phyloP scores from a whole-genome alignment of 1,140 invertebrate genomes.

The Drosophila sulfurigaster region DNA sequence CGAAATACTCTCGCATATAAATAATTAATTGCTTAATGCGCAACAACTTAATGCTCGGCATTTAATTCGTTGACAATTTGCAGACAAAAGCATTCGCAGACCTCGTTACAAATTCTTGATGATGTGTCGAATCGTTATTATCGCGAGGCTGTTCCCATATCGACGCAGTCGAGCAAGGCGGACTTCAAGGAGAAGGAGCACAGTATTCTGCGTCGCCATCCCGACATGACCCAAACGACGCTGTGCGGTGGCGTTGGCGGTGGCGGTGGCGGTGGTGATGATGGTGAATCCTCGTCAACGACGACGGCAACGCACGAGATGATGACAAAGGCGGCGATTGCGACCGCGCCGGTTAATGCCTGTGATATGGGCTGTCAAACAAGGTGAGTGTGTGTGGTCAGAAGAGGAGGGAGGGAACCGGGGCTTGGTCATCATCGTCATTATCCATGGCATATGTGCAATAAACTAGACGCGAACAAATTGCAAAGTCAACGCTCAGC shows the following conservation, averaged over 20 bases:
- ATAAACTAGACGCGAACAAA: slow-evolving; percentile 67
- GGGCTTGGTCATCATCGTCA: slow-evolving; percentile 10
- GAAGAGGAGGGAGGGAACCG: not conserved
- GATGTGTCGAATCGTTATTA: slow-evolving; percentile 82
- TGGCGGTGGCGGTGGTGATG: slow-evolving; percentile 56
- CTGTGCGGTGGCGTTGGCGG: slow-evolving; percentile 63
- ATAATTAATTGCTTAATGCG: not conserved
- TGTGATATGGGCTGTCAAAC: slow-evolving; percentile 85
- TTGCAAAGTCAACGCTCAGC: slow-evolving; percentile 69
- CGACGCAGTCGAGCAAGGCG: slow-evolving; percentile 65
- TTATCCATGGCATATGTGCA: slow-evolving; percentile 38
- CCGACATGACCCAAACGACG: slow-evolving; percentile 74
- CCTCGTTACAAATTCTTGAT: slow-evolving; percentile 82
- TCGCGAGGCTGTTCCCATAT: slow-evolving; percentile 75
- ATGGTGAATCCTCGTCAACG: slow-evolving; percentile 68
- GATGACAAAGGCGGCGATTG: slow-evolving; percentile 64
- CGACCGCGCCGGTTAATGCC: slow-evolving; percentile 67
- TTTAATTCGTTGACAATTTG: not conserved
- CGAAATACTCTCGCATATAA: not conserved
- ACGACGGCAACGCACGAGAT: slow-evolving; percentile 74
- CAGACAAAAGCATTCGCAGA: slow-evolving; percentile 82
- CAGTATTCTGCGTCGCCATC: slow-evolving; percentile 74
- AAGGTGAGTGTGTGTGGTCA: slow-evolving; percentile 60
- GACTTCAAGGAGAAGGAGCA: slow-evolving; percentile 82
- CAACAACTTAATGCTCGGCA: not conserved